Evolutionary conservation across 1,140 invertebrate genomes (phyloP), one percentile per base, ranked within the genome.

Genomic region (Oryctes rhinoceros): DNA sequence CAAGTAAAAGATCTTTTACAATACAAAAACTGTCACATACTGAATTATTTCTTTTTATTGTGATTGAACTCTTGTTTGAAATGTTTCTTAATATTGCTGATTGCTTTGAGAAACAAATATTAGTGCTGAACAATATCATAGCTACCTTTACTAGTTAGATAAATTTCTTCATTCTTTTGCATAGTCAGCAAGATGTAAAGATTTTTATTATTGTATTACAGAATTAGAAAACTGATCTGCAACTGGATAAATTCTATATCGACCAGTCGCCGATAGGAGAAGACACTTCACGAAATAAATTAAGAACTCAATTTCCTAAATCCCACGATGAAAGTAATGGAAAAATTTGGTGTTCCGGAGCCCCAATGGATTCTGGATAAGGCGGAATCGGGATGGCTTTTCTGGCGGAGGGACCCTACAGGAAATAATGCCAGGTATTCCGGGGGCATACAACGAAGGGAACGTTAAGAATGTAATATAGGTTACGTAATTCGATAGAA

Each of bases 361-460:
- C 89, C 89, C 11, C 87, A 89, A 81, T 90, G 89, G 89, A 89
- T 88, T 82, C 81, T 90, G 82, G 89, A 90, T 82, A 83, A 88
- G 18, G 85, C 88, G 3, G 88, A 87, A 76, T 88, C 87, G n/a
- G 86, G 86, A 49, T 88, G 87, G 3, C 85, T 89, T 80, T 89
- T 88, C 35, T 90, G 89, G 89, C 84, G 89, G 18, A 86, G 89
- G 78, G 87, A 89, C n/a, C 85, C 87, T 20, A 76, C 77, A 39
- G 82, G 81, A 81, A 83, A 85, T 75, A 86, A 84, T 78, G 85
- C 80, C 53, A 85, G 85, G 86, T 86, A 83, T 79, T 49, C 76
- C 4, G 49, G 37, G 35, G 47, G 76, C 49, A 78, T 80, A 78
- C 47, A 76, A 30, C 35, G 15, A 53, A 59, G 71, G 30, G 47